Evolutionary conservation across 37 sponge, comb jelly and placozoan species (phyloP).

Genomic region (Haliclona indistincta): DNA sequence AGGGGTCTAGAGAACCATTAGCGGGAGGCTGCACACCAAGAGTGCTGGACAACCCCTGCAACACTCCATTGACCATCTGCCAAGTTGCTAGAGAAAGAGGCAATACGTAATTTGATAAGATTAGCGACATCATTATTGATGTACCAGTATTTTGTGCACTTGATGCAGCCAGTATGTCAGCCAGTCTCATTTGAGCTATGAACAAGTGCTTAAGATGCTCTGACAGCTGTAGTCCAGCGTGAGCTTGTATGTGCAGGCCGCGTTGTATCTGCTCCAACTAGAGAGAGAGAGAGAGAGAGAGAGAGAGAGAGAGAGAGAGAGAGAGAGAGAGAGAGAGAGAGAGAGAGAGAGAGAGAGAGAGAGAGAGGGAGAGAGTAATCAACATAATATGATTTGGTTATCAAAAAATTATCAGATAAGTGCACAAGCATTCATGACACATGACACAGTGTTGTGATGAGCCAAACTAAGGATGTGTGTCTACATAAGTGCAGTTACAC

Average conservation of each 20-base stretch:
- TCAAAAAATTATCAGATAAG: too few relatives aligned
- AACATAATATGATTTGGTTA: too few relatives aligned
- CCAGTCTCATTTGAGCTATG: conserved; percentile 31
- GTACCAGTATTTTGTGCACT: conserved; percentile 32
- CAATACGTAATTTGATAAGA: neutral
- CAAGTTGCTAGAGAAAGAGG: neutral
- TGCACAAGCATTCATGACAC: too few relatives aligned
- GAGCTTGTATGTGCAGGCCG: neutral
- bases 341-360: too few relatives aligned
- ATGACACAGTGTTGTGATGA: too few relatives aligned
- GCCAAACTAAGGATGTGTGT: too few relatives aligned
- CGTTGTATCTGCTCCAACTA: conserved; percentile 3
- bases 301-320: too few relatives aligned
- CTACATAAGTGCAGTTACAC: too few relatives aligned
- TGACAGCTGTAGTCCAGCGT: conserved; percentile 7
- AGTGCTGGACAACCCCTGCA: neutral
- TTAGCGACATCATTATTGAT: neutral
- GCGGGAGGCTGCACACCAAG: neutral
- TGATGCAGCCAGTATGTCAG: conserved; percentile 48
- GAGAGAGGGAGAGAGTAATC: too few relatives aligned
- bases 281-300: too few relatives aligned
- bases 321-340: too few relatives aligned
- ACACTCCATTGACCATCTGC: conserved; percentile 1
- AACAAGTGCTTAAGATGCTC: conserved; percentile 34
- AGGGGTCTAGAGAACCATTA: conserved; percentile 1